These are phyloP conservation scores for Branchinecta lynchi DNA, from an alignment of 1,140 invertebrate species.

Conservation along the genomic window DNA sequence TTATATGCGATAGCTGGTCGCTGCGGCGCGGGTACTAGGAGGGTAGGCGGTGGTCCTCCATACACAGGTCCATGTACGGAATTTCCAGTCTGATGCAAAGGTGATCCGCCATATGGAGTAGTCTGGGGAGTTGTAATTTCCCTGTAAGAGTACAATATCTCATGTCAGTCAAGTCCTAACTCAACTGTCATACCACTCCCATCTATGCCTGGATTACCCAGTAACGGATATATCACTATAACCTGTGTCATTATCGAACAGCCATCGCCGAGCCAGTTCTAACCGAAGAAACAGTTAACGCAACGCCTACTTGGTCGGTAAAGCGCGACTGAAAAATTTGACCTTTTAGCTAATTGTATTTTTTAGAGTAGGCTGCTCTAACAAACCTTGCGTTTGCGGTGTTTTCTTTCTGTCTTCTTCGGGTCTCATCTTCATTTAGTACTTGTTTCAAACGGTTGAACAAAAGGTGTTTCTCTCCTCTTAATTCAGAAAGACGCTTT, in stretches of 20 bases:
- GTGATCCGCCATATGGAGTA: neutral
- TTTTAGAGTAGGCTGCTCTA: too few relatives aligned
- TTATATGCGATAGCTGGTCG: neutral
- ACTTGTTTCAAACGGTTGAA: conserved; percentile 3
- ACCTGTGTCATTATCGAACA: too few relatives aligned
- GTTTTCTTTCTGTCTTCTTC: conserved; percentile 7
- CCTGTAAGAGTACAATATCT: neutral
- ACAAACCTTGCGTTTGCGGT: too few relatives aligned
- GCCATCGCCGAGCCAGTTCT: too few relatives aligned
- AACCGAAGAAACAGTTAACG: too few relatives aligned
- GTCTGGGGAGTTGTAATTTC: neutral
- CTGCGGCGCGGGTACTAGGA: neutral
- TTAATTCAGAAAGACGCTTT: conserved; percentile 6
- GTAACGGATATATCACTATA: too few relatives aligned
- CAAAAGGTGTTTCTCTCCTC: conserved; percentile 1
- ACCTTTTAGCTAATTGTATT: too few relatives aligned
- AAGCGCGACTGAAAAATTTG: too few relatives aligned
- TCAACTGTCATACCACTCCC: neutral
- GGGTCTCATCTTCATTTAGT: neutral
- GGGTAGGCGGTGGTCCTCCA: neutral
- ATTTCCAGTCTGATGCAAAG: neutral
- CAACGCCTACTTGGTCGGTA: too few relatives aligned
- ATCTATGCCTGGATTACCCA: too few relatives aligned
- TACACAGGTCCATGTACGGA: neutral
- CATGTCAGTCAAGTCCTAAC: neutral